Percentiles rank a stretch among this genome's conserved stretches.
Evolutionary conservation across 2,113 vertebrate genomes (phyloP).

Genomic region (Noturus placidus): DNA sequence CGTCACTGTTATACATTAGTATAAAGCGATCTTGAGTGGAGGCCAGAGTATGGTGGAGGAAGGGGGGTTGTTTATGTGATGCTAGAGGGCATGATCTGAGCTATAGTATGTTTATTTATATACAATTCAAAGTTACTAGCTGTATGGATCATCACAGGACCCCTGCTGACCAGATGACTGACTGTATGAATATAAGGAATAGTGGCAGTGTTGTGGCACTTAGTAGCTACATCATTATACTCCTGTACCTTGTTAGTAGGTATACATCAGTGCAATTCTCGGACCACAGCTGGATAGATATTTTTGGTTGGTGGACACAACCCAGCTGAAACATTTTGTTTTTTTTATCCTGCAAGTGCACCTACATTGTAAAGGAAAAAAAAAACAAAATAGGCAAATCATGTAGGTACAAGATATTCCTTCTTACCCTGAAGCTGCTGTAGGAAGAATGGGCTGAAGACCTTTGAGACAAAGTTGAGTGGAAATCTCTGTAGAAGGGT

Average conservation of each 20-base stretch:
- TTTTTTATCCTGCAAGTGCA: neutral
- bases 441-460: slow-evolving; percentile 87
- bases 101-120: too few relatives aligned
- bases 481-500: slow-evolving; percentile 83
- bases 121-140: neutral
- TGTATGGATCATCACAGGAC: neutral
- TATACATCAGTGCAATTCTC: neutral
- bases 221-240: neutral
- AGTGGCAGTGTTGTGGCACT: neutral
- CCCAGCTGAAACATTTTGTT: neutral
- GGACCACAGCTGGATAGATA: neutral
- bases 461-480: slow-evolving; percentile 84
- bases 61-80: neutral
- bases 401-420: neutral
- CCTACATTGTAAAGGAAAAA: neutral
- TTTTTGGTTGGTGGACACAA: neutral
- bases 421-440: slow-evolving; percentile 83
- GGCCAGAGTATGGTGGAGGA: neutral
- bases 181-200: neutral
- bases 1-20: neutral
- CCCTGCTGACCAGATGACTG: neutral
- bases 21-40: neutral
- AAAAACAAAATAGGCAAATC: neutral
- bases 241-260: neutral
- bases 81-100: neutral